Evolutionary conservation across 2,888 invertebrate species (phyloP).

Genomic region (Argyra leucocephala): DNA sequence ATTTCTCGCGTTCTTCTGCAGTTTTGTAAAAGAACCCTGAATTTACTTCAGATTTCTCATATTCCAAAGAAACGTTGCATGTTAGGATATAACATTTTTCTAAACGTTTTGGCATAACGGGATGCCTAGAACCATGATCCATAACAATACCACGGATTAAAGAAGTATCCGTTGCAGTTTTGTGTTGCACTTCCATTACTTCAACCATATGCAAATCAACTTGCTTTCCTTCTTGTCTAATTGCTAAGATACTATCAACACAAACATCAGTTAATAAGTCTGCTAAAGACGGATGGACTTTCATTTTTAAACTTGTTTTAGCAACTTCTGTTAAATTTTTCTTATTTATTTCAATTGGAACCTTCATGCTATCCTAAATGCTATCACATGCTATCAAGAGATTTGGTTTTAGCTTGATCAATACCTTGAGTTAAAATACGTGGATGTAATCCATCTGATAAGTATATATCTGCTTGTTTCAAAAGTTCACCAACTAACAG

Average conservation of each 20-base stretch:
- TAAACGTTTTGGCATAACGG: slow-evolving; percentile 93
- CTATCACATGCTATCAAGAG: too few species aligned
- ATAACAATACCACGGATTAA: slow-evolving; percentile 83
- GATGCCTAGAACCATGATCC: slow-evolving; percentile 96
- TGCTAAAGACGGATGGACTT: slow-evolving; percentile 76
- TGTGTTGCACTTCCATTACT: slow-evolving; percentile 97
- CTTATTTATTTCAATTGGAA: slow-evolving; percentile 61
- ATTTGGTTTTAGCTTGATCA: slow-evolving; percentile 77
- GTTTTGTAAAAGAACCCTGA: slow-evolving; percentile 99
- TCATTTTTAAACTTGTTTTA: slow-evolving; percentile 85
- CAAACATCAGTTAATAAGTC: slow-evolving; percentile 80
- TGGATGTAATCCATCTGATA: slow-evolving; percentile 85
- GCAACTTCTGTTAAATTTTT: slow-evolving; percentile 71
- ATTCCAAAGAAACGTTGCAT: slow-evolving; percentile 97
- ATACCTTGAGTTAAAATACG: slow-evolving; percentile 91
- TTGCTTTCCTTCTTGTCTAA: slow-evolving; percentile 53
- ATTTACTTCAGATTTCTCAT: slow-evolving; percentile 95
- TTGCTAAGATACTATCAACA: slow-evolving; percentile 85
- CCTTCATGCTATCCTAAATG: slow-evolving; percentile 78
- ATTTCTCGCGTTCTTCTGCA: slow-evolving; percentile 89
- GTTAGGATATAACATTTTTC: slow-evolving; percentile 92
- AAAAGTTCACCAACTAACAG: slow-evolving; percentile 92
- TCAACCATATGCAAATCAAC: slow-evolving; percentile 97
- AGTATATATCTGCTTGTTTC: slow-evolving; percentile 91
- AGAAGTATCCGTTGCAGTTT: slow-evolving; percentile 70